These are phyloP conservation scores for Pluvialis apricaria DNA, from an alignment of 2,113 vertebrate species.

Conservation along the genomic window DNA sequence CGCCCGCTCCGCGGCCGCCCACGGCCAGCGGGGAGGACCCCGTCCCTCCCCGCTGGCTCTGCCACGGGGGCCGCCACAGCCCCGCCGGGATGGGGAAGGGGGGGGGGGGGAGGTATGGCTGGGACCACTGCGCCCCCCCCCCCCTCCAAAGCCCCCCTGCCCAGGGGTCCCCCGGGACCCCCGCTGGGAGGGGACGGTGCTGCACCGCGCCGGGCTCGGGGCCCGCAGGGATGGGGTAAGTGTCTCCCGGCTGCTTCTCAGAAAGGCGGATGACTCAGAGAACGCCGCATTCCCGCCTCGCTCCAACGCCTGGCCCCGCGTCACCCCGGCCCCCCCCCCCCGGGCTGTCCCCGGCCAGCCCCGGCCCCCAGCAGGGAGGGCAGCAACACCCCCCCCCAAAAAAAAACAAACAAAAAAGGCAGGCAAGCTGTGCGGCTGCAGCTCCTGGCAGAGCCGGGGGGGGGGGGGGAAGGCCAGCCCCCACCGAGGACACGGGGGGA, in stretches of 20 bases:
- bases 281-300: conserved; percentile 8
- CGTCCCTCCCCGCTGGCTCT: background rate
- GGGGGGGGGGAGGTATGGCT: background rate
- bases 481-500: background rate
- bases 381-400: background rate
- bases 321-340: conserved; percentile 12
- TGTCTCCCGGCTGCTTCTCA: conserved; percentile 14
- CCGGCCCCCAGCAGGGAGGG: background rate
- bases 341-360: background rate
- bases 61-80: background rate
- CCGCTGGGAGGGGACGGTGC: background rate
- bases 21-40: background rate
- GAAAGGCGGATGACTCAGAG: conserved; percentile 37
- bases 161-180: background rate
- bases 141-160: no score
- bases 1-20: conserved; percentile 29
- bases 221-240: conserved; percentile 21
- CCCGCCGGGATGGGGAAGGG: background rate
- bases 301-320: conserved; percentile 7
- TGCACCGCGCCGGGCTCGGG: background rate
- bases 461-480: background rate
- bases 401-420: no score
- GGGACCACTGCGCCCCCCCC: fast-evolving
- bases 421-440: background rate
- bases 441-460: background rate